A percentile compares a stretch with the other conserved stretches of the same genome.
Conservation (phyloP, 2,113 vertebrate genomes). For the Calyptommatus sinebrachiatus region DNA sequence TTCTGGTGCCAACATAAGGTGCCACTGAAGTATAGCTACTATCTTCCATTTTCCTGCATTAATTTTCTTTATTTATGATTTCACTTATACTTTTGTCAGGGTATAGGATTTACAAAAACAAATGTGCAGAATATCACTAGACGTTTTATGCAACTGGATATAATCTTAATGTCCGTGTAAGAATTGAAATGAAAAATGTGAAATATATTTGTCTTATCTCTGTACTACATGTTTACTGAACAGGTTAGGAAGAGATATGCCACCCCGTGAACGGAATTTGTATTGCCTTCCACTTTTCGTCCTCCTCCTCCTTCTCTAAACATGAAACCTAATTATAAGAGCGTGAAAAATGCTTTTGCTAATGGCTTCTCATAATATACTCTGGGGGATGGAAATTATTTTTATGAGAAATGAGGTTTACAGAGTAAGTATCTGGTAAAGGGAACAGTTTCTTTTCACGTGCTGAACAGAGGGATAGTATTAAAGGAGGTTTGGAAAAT, state of each 20-base stretch:
- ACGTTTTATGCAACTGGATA: background rate
- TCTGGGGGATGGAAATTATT: constrained; percentile 51
- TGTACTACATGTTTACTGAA: constrained; percentile 36
- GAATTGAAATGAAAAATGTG: constrained; percentile 12
- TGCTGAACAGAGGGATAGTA: constrained; percentile 38
- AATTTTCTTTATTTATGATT: background rate
- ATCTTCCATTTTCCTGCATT: background rate
- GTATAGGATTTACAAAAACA: background rate
- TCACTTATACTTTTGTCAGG: background rate
- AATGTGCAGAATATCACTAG: background rate
- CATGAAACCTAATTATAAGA: constrained; percentile 49
- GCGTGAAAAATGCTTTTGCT: constrained; percentile 45
- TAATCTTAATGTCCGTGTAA: constrained; percentile 25
- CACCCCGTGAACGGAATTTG: constrained; percentile 41
- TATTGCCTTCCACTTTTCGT: constrained; percentile 27
- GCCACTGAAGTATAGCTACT: no score
- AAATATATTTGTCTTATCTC: constrained; percentile 40
- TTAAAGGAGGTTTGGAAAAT: background rate
- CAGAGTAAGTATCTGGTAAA: constrained; percentile 41
- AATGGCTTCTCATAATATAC: constrained; percentile 39
- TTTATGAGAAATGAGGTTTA: constrained; percentile 42
- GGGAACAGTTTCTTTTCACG: constrained; percentile 41
- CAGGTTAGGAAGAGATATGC: constrained; percentile 13
- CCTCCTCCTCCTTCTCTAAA: constrained; percentile 17
- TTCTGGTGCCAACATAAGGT: no score